A percentile compares a stretch with the other conserved stretches of the same genome.
Evolutionary conservation across 2,888 invertebrate genomes (phyloP).

Genomic region (Plebejus argus): DNA sequence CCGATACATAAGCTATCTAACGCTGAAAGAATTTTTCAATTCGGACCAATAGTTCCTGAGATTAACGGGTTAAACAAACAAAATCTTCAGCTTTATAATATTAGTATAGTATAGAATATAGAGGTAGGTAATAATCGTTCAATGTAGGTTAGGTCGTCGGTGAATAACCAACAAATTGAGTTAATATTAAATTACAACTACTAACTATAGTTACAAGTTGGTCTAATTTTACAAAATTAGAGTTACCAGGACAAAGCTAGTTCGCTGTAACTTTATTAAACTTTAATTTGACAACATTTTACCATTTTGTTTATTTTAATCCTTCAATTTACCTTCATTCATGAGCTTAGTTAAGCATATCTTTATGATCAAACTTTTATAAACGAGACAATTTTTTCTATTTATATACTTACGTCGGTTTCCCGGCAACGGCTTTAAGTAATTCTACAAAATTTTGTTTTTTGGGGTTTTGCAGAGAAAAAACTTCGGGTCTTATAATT

Average conservation of each 20-base stretch:
- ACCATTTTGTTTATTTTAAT: background rate
- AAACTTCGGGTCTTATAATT: no score
- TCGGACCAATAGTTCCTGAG: no score
- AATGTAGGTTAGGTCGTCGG: background rate
- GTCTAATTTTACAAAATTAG: constrained; percentile 13
- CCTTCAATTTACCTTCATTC: background rate
- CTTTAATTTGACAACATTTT: background rate
- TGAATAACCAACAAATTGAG: background rate
- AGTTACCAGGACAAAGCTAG: background rate
- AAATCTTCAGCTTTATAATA: no score
- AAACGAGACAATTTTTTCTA: no score
- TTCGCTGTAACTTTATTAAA: background rate
- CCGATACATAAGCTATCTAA: background rate
- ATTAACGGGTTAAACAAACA: no score
- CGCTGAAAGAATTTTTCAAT: background rate
- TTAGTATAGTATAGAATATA: background rate
- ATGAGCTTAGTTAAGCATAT: no score
- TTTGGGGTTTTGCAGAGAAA: no score
- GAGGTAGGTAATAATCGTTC: no score
- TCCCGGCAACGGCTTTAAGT: no score
- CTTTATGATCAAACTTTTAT: no score
- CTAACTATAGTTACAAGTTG: constrained; percentile 1
- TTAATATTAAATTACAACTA: constrained; percentile 10
- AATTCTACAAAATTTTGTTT: no score
- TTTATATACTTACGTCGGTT: no score